Evolutionary conservation across 2,113 vertebrate genomes (phyloP), one percentile per base, ranked within the genome.

Genomic region (Orientallactaga bullata): DNA sequence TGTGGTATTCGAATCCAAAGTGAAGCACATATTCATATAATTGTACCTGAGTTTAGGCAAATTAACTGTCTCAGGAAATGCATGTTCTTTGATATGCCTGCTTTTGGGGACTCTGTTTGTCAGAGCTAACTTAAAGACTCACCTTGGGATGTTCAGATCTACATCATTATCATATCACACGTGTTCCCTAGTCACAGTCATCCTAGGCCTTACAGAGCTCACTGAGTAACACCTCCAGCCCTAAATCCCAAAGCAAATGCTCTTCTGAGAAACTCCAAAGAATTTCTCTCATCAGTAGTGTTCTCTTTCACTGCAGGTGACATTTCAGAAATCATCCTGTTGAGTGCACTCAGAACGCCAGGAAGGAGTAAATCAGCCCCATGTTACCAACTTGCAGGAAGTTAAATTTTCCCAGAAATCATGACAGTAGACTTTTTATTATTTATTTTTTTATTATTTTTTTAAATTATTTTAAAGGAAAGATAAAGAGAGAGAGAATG

Each of bases 381-480:
- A 35, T 39, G 16, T 39, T 4, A n/a, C 6, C 26, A 66, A 30
- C 58, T 85, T 80, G 28, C 28, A 77, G 32, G n/a, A 93, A 91
- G 81, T 85, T 30, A 80, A 63, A 15, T 80, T 15, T 65, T 74
- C 9, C 26, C 20, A 26, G 23, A 78, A 51, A 71, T 76, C 60
- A 82, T 73, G 60, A 85, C 0, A 61, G 9, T 85, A 60, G 15
- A n/a, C n/a, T n/a, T n/a, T n/a, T n/a, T n/a, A n/a, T n/a, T 35
- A 32, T 85, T 26, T 39, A 37, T n/a, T 28, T 82, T 93, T 89
- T 78, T 28, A 85, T 80, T 87, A n/a, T n/a, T n/a, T n/a, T n/a
- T n/a, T n/a, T n/a, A n/a, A n/a, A n/a, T 2, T 81, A 47, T 42
- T 18, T 32, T 60, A 21, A 89, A 3, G 18, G 35, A 92, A 87